Evolutionary conservation across 2,888 invertebrate species (phyloP).

Genomic region (Meandrusa payeni): DNA sequence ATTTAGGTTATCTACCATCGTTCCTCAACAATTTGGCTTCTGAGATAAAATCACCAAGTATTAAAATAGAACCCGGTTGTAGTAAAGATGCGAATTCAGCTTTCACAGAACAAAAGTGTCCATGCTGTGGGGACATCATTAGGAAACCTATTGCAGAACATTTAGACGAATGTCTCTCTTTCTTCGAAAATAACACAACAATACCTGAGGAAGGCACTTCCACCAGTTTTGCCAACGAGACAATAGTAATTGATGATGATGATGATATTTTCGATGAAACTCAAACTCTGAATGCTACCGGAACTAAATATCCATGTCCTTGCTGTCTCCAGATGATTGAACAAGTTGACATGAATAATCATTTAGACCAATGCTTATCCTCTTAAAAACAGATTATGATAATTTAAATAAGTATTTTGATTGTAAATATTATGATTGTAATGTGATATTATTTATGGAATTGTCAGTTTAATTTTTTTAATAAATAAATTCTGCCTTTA

Average conservation of each 20-base stretch:
- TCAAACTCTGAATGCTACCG: constrained; percentile 61
- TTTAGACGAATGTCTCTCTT: constrained; percentile 73
- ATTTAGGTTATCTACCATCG: constrained; percentile 29
- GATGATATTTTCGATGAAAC: constrained; percentile 59
- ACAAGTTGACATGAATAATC: constrained; percentile 77
- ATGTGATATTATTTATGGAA: no score
- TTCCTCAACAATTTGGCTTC: constrained; percentile 27
- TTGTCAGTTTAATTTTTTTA: no score
- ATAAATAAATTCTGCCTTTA: no score
- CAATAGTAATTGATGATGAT: constrained; percentile 50
- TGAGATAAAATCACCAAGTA: constrained; percentile 30
- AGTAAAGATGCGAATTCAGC: constrained; percentile 30
- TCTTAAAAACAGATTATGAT: no score
- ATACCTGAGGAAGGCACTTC: constrained; percentile 53
- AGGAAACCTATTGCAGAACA: constrained; percentile 60
- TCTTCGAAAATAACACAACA: constrained; percentile 65
- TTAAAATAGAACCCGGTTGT: constrained; percentile 38
- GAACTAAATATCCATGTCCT: constrained; percentile 79
- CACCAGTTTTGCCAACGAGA: constrained; percentile 40
- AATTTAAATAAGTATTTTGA: no score
- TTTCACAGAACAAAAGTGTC: constrained; percentile 50
- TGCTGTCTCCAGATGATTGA: constrained; percentile 79
- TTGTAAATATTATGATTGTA: neutral
- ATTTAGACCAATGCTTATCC: constrained; percentile 75
- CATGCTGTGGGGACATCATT: constrained; percentile 61